Conservation (phyloP, 2,797 vertebrate genomes). For the Gallinago solitaria region DNA sequence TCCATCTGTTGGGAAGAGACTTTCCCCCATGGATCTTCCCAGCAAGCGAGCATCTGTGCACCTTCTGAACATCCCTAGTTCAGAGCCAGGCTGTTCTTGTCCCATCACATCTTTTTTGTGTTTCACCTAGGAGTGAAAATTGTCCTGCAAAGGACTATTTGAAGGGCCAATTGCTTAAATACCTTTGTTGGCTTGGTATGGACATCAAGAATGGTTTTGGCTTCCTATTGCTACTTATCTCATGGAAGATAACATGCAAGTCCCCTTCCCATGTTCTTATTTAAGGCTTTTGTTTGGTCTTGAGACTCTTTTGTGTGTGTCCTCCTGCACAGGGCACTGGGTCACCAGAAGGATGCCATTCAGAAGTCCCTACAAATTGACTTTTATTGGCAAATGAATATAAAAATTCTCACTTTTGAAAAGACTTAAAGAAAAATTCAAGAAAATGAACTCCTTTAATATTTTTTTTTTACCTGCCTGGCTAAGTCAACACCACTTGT, state of each 20-base stretch:
- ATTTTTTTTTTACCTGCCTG: neutral
- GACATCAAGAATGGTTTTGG: neutral
- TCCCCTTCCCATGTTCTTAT: neutral
- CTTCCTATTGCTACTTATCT: neutral
- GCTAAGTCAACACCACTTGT: neutral
- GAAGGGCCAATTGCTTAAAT: neutral
- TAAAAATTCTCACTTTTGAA: neutral
- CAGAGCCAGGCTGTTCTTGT: neutral
- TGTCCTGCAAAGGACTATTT: neutral
- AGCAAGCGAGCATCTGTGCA: neutral
- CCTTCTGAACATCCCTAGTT: neutral
- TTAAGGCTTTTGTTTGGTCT: neutral
- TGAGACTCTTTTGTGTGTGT: neutral
- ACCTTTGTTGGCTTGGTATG: neutral
- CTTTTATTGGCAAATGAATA: neutral
- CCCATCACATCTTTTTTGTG: no score
- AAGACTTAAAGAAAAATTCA: neutral
- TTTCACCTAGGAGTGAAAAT: neutral
- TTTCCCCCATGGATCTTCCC: neutral
- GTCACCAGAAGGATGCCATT: no score
- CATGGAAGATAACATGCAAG: neutral
- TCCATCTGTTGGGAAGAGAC: neutral
- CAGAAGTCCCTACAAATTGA: neutral
- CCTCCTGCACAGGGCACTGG: neutral
- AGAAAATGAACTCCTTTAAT: neutral